Base-by-base conservation (phyloP, 2,888 invertebrate species). In the Tillus elongatus region DNA sequence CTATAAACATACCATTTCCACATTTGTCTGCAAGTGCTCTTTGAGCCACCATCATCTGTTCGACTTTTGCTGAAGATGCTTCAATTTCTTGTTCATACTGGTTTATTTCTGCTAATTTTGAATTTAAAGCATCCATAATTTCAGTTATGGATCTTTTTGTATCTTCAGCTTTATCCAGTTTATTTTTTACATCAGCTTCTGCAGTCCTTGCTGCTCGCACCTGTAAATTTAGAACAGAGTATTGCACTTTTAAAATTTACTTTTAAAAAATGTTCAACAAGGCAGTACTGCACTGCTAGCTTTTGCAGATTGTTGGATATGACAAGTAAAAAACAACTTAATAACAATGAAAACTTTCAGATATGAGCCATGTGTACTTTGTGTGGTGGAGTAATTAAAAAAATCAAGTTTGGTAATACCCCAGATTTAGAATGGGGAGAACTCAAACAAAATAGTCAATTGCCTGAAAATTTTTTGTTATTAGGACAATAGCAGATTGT, bases 21-120 rank as follows among this genome's bases (percentile, higher is more conserved):
- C 67, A 64, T 41, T 66, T 67, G 37, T 68, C 63, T 24, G 67
- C 51, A 13, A 74, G 46, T 15, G 60, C 58, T 8, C 50, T 53
- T 39, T 71, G 65, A 46, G 74, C 72, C 13, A 66, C 68, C 10
- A 61, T 58, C 42, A 77, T 56, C 49, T 75, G 75, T 32, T 69
- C 68, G 42, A 74, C 60, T 41, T 71, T 71, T 8, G 65, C 64
- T 34, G 62, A 62, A 3, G 69, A 64, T 33, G 66, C 59, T 1
- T 61, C 53, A 36, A 78, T 61, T 43, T 75, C 73, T 13, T 64
- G 56, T 42, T 73, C 69, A 40, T 70, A 65, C 35, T 69, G 68
- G 39, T 65, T 58, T 40, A 73, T 67, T 15, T 66, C 53, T 14
- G 71, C 68, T 10, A 77, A 49, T 51, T 69, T 72, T 27, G 67